Base-by-base conservation (phyloP, 2,113 vertebrate species). In the Phoenicopterus ruber region DNA sequence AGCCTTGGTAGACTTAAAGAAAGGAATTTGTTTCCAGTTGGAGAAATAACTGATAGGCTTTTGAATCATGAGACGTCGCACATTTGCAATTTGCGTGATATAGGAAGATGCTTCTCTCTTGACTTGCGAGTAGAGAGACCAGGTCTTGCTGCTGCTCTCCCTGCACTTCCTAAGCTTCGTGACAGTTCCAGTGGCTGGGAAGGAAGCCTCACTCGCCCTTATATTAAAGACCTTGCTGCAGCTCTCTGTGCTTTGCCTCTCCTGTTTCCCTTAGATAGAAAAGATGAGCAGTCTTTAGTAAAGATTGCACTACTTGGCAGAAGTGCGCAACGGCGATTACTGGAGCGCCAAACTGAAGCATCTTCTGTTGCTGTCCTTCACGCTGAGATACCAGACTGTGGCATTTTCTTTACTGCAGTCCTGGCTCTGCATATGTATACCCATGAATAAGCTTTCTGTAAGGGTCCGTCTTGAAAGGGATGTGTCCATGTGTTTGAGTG, bases 311-410 rank as follows among this genome's bases (percentile, higher is more conserved):
- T 72, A 2, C 28, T 6, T 62, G 72, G 36, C 80, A 83, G 86
- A 77, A 76, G 34, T 25, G 29, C 0, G 0, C 34, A 42, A 25
- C 57, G 38, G 21, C 1, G 2, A 40, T 31, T 29, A 2, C 52
- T 42, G 69, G 36, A 81, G 17, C 5, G 7, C 59, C 69, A 44
- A 26, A 52, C 6, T 17, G 17, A 40, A 36, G 6, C 29, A 10
- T 66, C 22, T 82, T 90, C 79, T 80, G 54, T 8, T 73, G 31
- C 21, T 46, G 7, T 46, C 44, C 52, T 67, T 71, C 52, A 7
- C 4, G 1, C 6, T 0, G 5, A 63, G 42, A 17, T 59, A 17
- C 46, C 16, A 32, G 29, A 13, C 34, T 3, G 6, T 36, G 3
- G 20, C 2, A 0, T 36, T 74, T 36, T 72, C 58, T 52, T 88